Percentiles rank a stretch among this genome's conserved stretches.
phyloP scores from a whole-genome alignment of 2,797 vertebrate genomes.

The Scarus forsteni region DNA sequence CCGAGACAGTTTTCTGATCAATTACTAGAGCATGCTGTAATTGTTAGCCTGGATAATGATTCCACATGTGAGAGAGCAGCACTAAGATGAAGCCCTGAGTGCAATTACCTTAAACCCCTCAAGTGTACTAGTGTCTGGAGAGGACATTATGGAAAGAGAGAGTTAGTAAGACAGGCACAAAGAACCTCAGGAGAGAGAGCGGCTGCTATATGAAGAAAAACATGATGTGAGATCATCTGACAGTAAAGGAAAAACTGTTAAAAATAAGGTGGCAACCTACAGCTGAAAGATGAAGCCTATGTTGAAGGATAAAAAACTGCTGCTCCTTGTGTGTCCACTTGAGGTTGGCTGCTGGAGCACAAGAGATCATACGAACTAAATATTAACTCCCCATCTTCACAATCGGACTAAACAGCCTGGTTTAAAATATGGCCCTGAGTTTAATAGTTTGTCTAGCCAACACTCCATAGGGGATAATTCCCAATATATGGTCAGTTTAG shows the following conservation, averaged over 20 bases:
- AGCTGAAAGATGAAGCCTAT: no score
- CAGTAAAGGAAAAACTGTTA: slow-evolving; percentile 36
- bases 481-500: no score
- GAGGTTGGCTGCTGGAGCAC: no score
- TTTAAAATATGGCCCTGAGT: no score
- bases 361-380: no score
- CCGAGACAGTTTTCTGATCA: slow-evolving; percentile 86
- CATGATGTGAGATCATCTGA: slow-evolving; percentile 57
- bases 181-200: slow-evolving; percentile 47
- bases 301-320: no score
- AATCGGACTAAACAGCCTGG: no score
- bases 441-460: no score
- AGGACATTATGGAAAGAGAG: slow-evolving; percentile 75
- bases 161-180: slow-evolving; percentile 61
- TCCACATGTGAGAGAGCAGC: slow-evolving; percentile 80
- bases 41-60: slow-evolving; percentile 86
- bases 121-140: slow-evolving; percentile 80
- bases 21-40: slow-evolving; percentile 85
- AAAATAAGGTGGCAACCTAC: neutral
- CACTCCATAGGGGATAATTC: no score
- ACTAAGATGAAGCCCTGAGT: slow-evolving; percentile 81
- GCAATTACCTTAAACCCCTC: slow-evolving; percentile 85
- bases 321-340: no score
- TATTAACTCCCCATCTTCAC: no score
- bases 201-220: slow-evolving; percentile 31